Conservation (phyloP, 2,113 vertebrate species). For the Trogon surrucura region DNA sequence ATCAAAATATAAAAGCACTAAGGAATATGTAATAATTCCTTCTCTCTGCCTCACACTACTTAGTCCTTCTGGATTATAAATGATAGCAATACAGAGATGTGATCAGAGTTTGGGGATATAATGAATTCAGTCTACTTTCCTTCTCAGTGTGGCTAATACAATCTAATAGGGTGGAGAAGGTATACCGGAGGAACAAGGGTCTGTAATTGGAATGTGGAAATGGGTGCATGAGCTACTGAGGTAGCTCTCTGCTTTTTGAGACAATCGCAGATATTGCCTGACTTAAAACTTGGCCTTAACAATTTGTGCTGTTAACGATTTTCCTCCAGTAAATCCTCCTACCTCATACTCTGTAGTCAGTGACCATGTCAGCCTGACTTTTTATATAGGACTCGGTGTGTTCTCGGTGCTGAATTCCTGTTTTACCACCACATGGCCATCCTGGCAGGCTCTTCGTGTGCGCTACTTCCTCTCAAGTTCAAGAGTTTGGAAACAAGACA, state of each 20-base stretch:
- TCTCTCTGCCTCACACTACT: not conserved
- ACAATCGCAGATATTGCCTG: not conserved
- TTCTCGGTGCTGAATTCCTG: not conserved
- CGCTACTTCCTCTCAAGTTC: not conserved
- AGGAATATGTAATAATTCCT: not conserved
- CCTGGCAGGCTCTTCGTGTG: not conserved
- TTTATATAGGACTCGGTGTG: not conserved
- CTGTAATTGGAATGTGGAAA: not conserved
- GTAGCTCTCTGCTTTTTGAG: not conserved
- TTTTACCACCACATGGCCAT: not conserved
- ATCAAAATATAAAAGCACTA: not conserved
- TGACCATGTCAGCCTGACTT: not conserved
- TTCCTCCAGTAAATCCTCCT: not conserved
- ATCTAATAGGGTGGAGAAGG: not conserved
- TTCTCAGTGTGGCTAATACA: not conserved
- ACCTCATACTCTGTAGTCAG: not conserved
- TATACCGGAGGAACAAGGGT: fast-evolving
- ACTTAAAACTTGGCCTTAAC: not conserved
- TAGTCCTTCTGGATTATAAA: not conserved
- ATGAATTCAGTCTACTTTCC: not conserved
- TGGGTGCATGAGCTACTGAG: not conserved
- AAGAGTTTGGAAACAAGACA: not conserved
- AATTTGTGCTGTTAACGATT: not conserved
- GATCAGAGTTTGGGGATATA: not conserved
- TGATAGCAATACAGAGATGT: not conserved